Percentiles rank a stretch among this genome's conserved stretches.
phyloP scores from a whole-genome alignment of 2,797 vertebrate genomes.

The Crypturellus tataupa region DNA sequence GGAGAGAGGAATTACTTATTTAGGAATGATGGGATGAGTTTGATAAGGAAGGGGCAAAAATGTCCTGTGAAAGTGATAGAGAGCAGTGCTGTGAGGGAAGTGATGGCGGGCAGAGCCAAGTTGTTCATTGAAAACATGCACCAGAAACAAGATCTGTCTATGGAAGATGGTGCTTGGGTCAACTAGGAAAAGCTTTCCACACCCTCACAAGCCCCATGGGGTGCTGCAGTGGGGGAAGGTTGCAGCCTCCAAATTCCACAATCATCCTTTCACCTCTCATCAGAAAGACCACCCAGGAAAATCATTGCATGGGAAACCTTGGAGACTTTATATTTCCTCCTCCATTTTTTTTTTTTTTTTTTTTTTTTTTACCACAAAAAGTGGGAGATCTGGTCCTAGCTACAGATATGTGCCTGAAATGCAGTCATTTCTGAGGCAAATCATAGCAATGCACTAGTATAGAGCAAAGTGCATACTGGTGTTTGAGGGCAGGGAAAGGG shows the following conservation, averaged over 20 bases:
- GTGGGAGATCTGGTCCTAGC: not conserved
- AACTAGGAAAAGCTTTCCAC: not conserved
- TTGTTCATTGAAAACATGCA: not conserved
- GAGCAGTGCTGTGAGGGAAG: not conserved
- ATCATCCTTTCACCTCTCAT: not conserved
- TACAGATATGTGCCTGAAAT: not conserved
- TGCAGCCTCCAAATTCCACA: not conserved
- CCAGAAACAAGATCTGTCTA: not conserved
- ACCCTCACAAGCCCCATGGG: not conserved
- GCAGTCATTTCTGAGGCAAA: not conserved
- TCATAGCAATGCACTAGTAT: not conserved
- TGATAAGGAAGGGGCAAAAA: not conserved
- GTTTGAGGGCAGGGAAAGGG: not conserved
- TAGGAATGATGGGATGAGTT: not conserved
- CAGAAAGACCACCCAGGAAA: conserved; percentile 9
- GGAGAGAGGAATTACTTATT: conserved; percentile 49
- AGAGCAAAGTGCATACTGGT: not conserved
- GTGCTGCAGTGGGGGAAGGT: not conserved
- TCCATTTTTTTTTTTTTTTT: not conserved
- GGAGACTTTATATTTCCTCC: not conserved
- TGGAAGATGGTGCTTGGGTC: not conserved
- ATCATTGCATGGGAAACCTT: rapidly evolving
- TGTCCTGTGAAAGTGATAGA: not conserved
- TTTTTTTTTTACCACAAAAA: not conserved
- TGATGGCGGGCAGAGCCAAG: not conserved